Conservation (phyloP, 2,113 vertebrate genomes). For the Xiphorhynchus elegans region DNA sequence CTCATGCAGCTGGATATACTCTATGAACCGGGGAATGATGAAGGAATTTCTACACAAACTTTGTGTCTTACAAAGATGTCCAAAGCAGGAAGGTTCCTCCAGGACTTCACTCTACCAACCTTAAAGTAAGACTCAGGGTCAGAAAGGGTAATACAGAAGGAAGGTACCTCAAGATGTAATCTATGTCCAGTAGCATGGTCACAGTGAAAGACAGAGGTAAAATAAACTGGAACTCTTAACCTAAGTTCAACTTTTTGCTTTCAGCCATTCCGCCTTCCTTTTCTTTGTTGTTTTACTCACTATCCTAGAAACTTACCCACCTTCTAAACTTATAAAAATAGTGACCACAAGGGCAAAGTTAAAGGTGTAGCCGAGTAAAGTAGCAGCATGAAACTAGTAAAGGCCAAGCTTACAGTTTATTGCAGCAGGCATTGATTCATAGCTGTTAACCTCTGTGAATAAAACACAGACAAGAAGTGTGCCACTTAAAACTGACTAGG, state of each 20-base stretch:
- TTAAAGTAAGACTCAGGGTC: background rate
- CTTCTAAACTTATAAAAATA: background rate
- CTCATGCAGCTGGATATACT: background rate
- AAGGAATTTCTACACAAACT: background rate
- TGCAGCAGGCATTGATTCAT: background rate
- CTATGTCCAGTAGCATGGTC: background rate
- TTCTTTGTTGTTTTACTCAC: background rate
- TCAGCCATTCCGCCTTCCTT: background rate
- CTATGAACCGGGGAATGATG: background rate
- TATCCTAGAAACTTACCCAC: background rate
- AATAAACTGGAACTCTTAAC: background rate
- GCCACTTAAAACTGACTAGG: background rate
- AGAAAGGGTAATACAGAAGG: background rate
- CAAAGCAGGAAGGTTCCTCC: background rate
- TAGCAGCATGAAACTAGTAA: background rate
- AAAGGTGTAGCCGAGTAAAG: background rate
- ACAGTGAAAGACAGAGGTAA: background rate
- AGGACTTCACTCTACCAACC: background rate
- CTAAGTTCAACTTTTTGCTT: background rate
- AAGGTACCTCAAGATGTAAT: background rate
- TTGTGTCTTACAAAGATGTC: background rate
- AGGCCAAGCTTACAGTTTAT: background rate
- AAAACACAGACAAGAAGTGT: background rate
- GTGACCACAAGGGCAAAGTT: background rate
- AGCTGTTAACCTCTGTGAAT: background rate